Base-by-base conservation (phyloP, 2,797 vertebrate genomes). In the Paratrypauchen microcephalus region DNA sequence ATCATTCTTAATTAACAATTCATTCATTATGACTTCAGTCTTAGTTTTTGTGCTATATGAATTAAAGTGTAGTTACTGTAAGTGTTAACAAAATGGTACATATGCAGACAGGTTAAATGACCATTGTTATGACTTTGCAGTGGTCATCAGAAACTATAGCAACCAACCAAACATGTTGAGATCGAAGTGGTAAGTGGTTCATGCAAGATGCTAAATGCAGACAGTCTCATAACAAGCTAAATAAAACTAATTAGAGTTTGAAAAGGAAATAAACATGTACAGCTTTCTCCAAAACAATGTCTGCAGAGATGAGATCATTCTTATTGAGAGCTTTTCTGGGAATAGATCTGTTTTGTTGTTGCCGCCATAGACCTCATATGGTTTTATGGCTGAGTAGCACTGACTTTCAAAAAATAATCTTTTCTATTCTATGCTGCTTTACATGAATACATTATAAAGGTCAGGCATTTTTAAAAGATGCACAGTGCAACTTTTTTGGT, bases 241-340 rank as follows among this genome's bases (percentile, higher is more conserved):
- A 36, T 21, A 12, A 19, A n/a, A 11, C 21, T 24, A 15, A 47
- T 15, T 41, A 63, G 41, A 26, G 21, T 63, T 47, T 64, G 15
- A 13, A 64, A 64, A 24, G 8, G 15, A 47, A 64, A 64, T 64
- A 64, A 64, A 64, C 62, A 64, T 8, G 21, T 16, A 23, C 61
- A 18, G 15, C 59, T 41, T 61, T 45, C 41, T 64, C 21, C 61
- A 47, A 47, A 64, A 47, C 62, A 64, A 26, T 28, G 62, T 45
- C 62, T 48, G 39, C 26, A 64, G 23, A 48, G 62, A 47, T 64
- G 59, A 61, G n/a, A 12, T 39, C 8, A 39, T 63, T 26, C 61
- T 63, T 39, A 39, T 13, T 47, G 61, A 63, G 23, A 47, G 41
- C 62, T 64, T 47, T 64, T 64, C 62, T 64, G 41, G 62, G 62